Evolutionary conservation across 2,113 vertebrate genomes (phyloP).

Genomic region (Grus americana): DNA sequence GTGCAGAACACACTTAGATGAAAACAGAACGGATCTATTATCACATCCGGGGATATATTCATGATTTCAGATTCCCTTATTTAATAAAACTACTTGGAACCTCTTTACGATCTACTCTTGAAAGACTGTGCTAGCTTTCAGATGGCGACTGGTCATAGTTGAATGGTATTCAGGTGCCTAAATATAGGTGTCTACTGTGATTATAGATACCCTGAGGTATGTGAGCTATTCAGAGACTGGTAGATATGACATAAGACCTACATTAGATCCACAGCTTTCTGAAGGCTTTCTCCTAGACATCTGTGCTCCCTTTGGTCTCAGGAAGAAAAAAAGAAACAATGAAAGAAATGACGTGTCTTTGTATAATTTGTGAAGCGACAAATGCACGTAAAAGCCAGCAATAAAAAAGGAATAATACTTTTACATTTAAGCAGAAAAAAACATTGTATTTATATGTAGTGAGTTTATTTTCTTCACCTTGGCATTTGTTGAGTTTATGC

Average conservation of each 20-base stretch:
- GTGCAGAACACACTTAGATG: not conserved
- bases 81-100: not conserved
- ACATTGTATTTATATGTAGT: not conserved
- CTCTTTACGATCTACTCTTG: not conserved
- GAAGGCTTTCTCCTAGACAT: not conserved
- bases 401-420: not conserved
- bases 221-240: not conserved
- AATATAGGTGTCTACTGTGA: not conserved
- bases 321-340: not conserved
- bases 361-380: not conserved
- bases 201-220: not conserved
- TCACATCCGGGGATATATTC: not conserved
- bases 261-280: not conserved
- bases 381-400: not conserved
- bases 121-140: not conserved
- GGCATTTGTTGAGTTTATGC: not conserved
- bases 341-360: accelerated
- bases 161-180: not conserved
- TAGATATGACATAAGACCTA: not conserved
- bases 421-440: not conserved
- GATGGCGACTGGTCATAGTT: not conserved
- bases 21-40: not conserved
- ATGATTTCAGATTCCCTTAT: not conserved
- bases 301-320: not conserved
- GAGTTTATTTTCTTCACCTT: not conserved